Conservation (phyloP, 2,888 invertebrate genomes). For the Sericinus montela region DNA sequence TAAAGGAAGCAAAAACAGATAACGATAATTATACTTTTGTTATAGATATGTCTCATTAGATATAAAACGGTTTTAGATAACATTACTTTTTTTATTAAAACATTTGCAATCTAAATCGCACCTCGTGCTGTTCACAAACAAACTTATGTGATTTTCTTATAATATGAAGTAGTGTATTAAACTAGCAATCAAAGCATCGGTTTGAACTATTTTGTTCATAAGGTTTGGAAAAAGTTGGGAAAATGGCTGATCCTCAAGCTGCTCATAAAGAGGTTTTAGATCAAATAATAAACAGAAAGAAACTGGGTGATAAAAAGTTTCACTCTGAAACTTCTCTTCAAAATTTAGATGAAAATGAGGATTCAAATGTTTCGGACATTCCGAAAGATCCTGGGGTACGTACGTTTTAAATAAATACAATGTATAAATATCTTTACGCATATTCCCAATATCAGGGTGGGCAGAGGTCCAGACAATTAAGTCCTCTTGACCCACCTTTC, state of each 20-base stretch:
- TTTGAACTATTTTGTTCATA: neutral
- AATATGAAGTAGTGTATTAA: conserved; percentile 8
- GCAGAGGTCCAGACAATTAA: no score
- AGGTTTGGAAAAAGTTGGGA: conserved; percentile 14
- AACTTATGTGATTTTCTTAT: conserved; percentile 16
- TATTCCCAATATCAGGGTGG: no score
- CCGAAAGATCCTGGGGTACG: conserved; percentile 58
- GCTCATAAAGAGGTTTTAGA: conserved; percentile 45
- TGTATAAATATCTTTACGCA: no score
- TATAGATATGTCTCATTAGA: conserved; percentile 43
- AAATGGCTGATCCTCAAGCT: conserved; percentile 44
- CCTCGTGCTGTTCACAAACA: conserved; percentile 32
- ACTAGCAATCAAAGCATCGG: neutral
- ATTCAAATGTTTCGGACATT: conserved; percentile 27
- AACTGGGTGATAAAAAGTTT: conserved; percentile 60
- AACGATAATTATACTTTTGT: conserved; percentile 49
- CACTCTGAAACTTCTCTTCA: conserved; percentile 68
- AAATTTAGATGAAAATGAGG: conserved; percentile 49
- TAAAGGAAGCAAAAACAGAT: conserved; percentile 29
- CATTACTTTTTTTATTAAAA: conserved; percentile 50
- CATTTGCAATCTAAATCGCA: conserved; percentile 61
- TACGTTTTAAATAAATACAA: conserved; percentile 15
- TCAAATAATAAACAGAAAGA: conserved; percentile 52
- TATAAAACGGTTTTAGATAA: conserved; percentile 48
- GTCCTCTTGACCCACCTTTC: no score